Conservation (phyloP, 2,797 vertebrate genomes). For the Halcyon smyrnensis region DNA sequence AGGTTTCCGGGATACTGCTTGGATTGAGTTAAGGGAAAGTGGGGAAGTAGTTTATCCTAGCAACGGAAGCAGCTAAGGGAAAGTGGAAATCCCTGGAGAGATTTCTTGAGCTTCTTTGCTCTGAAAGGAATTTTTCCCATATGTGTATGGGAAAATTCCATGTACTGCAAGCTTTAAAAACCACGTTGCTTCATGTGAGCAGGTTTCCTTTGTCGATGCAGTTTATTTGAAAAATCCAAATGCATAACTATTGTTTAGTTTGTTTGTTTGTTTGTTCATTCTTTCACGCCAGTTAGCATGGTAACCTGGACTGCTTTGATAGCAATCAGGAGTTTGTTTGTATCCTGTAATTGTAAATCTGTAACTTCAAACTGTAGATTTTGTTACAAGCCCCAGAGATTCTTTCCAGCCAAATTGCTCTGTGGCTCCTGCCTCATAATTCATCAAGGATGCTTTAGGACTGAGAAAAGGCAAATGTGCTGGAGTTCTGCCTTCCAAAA, state of each 20-base stretch:
- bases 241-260: not conserved
- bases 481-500: not conserved
- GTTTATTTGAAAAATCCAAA: not conserved
- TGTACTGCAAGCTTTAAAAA: not conserved
- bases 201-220: constrained; percentile 28
- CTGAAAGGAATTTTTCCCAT: constrained; percentile 23
- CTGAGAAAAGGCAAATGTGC: not conserved
- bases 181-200: not conserved
- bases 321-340: not conserved
- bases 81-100: not conserved
- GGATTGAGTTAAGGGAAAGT: not conserved
- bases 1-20: not conserved
- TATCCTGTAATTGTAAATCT: constrained; percentile 22
- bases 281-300: constrained; percentile 27
- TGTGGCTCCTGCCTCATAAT: not conserved
- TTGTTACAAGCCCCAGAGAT: not conserved
- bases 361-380: not conserved
- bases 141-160: not conserved
- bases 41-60: not conserved
- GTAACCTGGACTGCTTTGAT: not conserved
- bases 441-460: not conserved
- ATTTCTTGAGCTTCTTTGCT: constrained; percentile 3
- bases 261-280: not conserved
- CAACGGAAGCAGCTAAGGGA: not conserved
- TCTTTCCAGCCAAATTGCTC: not conserved